Conservation (phyloP, 1,140 invertebrate species). For the Drosophila equinoxialis region DNA sequence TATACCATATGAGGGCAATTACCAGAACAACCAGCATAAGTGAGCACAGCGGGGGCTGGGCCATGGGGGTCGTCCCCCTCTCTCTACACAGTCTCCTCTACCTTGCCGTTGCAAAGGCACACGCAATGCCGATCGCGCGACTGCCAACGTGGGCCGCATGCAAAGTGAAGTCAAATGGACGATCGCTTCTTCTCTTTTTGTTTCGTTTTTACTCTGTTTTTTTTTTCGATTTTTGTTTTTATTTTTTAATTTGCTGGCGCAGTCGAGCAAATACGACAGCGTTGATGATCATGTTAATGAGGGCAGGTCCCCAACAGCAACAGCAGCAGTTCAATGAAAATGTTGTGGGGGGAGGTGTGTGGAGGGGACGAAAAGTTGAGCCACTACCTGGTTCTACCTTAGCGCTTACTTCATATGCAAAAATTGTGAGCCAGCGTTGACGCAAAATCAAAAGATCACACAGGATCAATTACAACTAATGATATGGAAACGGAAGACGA, state of each 20-base stretch:
- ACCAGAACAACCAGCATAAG: conserved; percentile 71
- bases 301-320: conserved; percentile 47
- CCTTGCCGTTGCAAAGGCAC: conserved; percentile 19
- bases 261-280: conserved; percentile 78
- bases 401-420: conserved; percentile 45
- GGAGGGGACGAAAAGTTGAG: neutral
- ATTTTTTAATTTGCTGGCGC: conserved; percentile 67
- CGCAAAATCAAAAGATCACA: conserved; percentile 81
- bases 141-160: conserved; percentile 58
- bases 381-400: conserved; percentile 1
- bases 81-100: neutral
- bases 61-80: neutral
- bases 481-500: conserved; percentile 57
- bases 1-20: conserved; percentile 36
- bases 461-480: conserved; percentile 82
- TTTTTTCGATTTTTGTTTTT: conserved; percentile 37
- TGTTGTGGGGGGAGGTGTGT: neutral
- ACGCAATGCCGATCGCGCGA: conserved; percentile 37
- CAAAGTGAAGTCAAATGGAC: conserved; percentile 44
- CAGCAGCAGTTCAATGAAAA: neutral
- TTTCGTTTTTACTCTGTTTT: conserved; percentile 16
- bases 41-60: conserved; percentile 44
- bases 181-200: neutral
- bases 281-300: conserved; percentile 81
- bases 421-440: conserved; percentile 63